Evolutionary conservation across 2,888 invertebrate species (phyloP).

Genomic region (Sialis lutaria): DNA sequence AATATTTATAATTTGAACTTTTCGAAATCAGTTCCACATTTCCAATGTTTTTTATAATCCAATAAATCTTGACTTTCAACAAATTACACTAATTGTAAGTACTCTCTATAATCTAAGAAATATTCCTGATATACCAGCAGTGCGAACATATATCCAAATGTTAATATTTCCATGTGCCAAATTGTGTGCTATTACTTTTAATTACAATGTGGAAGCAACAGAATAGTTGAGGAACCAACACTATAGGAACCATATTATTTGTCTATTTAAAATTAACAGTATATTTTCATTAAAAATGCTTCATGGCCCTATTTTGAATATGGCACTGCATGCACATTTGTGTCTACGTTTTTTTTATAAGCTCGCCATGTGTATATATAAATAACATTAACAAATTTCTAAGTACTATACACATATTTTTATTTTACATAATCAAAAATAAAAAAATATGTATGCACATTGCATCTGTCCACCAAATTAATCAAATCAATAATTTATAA

Average conservation of each 20-base stretch:
- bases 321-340: conserved; percentile 3
- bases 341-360: conserved; percentile 1
- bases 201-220: not conserved
- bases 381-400: conserved; percentile 5
- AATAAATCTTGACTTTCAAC: no score
- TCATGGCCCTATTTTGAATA: not conserved
- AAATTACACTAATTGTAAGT: no score
- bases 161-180: conserved; percentile 3
- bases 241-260: conserved; percentile 15
- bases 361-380: conserved; percentile 6
- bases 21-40: no score
- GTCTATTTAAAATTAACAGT: conserved; percentile 6
- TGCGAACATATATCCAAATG: conserved; percentile 1
- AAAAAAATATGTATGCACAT: no score
- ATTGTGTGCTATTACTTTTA: conserved; percentile 1
- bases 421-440: not conserved
- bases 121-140: no score
- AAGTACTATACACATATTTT: conserved; percentile 4
- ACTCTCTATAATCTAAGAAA: no score
- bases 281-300: not conserved
- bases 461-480: no score
- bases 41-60: no score
- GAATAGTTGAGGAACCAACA: conserved; percentile 14
- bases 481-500: no score
- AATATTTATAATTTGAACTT: no score